Conservation (phyloP, 2,797 vertebrate species). For the Rhabdomys pumilio region DNA sequence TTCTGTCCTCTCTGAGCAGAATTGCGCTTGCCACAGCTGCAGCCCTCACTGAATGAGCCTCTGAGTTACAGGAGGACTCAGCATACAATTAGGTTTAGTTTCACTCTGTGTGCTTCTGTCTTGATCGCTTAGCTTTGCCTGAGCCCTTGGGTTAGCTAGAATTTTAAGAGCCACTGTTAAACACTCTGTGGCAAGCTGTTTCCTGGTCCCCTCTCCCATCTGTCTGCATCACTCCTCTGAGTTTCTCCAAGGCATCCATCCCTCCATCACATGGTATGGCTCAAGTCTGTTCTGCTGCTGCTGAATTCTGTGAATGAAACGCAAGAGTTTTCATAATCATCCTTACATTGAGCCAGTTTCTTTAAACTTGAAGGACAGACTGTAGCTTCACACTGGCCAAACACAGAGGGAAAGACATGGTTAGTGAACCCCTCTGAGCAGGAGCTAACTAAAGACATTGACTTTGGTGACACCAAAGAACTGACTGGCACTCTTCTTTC, state of each 20-base stretch:
- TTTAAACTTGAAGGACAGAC: background rate
- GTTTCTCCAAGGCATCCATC: background rate
- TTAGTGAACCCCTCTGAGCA: background rate
- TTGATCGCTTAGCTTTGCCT: background rate
- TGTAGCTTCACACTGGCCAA: background rate
- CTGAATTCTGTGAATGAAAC: background rate
- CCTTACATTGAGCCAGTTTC: background rate
- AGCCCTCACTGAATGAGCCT: background rate
- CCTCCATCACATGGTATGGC: background rate
- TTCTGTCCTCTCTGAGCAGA: background rate
- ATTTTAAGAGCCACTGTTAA: background rate
- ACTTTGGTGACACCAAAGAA: constrained; percentile 40
- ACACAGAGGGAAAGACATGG: background rate
- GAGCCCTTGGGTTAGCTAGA: background rate
- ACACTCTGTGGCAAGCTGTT: background rate
- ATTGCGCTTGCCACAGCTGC: background rate
- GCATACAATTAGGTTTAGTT: background rate
- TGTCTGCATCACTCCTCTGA: background rate
- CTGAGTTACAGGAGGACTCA: background rate
- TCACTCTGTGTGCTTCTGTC: constrained; percentile 5
- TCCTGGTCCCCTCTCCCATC: too few relatives aligned
- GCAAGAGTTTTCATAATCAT: background rate
- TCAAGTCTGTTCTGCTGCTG: background rate
- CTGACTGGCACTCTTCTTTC: constrained; percentile 1
- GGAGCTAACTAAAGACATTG: background rate